A percentile compares a stretch with the other conserved stretches of the same genome.
Conservation (phyloP, 2,797 vertebrate genomes). For the Agapornis canus region DNA sequence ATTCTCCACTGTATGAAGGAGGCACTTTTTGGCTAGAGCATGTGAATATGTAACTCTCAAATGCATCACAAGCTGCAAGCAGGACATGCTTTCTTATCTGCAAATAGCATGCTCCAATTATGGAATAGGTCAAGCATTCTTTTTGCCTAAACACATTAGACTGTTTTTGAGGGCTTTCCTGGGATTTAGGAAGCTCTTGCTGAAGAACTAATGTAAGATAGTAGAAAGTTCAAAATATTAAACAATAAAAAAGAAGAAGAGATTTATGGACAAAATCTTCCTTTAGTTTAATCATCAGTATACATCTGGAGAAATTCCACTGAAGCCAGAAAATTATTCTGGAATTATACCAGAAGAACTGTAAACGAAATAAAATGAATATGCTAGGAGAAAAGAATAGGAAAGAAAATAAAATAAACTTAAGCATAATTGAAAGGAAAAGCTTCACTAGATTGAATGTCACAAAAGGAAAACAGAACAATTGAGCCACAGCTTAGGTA, state of each 20-base stretch:
- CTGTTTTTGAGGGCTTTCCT: not conserved
- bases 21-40: not conserved
- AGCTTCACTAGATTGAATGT: not conserved
- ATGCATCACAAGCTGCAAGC: slow-evolving; percentile 20
- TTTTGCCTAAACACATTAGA: slow-evolving; percentile 24
- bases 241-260: not conserved
- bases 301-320: not conserved
- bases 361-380: not conserved
- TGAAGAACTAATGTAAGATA: not conserved
- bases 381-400: not conserved
- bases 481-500: not conserved
- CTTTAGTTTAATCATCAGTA: not conserved
- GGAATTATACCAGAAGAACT: not conserved
- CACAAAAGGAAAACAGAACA: not conserved
- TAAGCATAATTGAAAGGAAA: not conserved
- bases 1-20: not conserved
- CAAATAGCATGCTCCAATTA: slow-evolving; percentile 53
- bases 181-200: not conserved
- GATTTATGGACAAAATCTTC: not conserved
- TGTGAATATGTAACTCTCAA: slow-evolving; percentile 23
- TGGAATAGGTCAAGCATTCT: slow-evolving; percentile 56
- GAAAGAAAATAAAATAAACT: not conserved
- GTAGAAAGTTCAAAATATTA: not conserved
- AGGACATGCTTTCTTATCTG: slow-evolving; percentile 40
- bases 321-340: not conserved